Base-by-base conservation (phyloP, 2,797 vertebrate species). In the Argyrosomus regius region DNA sequence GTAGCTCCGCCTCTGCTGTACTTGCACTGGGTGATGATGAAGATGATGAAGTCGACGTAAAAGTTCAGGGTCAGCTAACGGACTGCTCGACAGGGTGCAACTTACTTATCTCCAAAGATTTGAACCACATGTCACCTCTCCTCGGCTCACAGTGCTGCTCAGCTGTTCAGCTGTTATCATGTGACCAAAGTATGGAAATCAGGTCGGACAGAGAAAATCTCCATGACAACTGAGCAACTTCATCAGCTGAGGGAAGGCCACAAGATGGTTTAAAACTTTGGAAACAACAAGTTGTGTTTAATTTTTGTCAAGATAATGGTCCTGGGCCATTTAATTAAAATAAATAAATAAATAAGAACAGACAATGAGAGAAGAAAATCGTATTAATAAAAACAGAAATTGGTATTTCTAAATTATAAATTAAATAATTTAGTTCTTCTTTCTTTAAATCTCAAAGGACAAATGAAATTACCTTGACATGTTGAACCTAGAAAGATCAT, bases 1-100 rank as follows among this genome's bases (percentile, higher is more conserved):
- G 8, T 9, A 66, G 1, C 48, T 28, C 16, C 0, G 0, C 18
- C 13, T 20, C 5, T 20, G 72, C 11, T 54, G 0, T 12, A 12
- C 18, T 45, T 24, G 26, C 13, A 53, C 41, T n/a, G 61, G 20
- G 18, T 65, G 45, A 26, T 58, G 4, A 56, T 39, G 11, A 59
- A 12, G 53, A 58, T 13, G 45, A 66, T 0, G 18, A 22, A 61
- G 43, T 66, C 12, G 20, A 26, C 4, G 41, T 61, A 2, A 48
- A 6, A 57, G 57, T 57, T 62, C 39, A 54, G n/a, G 12, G 10
- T 61, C 16, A 10, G 18, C 10, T 13, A 9, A 17, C 14, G 3
- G 22, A 46, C 48, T 63, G 35, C 8, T 63, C 7, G 58, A 46
- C 20, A n/a, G 22, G 1, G 7, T 70, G 16, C 12, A 14, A 20